A percentile compares a stretch with the other conserved stretches of the same genome.
Conservation (phyloP, 2,797 vertebrate genomes). For the Heteromormyrus szaboi region DNA sequence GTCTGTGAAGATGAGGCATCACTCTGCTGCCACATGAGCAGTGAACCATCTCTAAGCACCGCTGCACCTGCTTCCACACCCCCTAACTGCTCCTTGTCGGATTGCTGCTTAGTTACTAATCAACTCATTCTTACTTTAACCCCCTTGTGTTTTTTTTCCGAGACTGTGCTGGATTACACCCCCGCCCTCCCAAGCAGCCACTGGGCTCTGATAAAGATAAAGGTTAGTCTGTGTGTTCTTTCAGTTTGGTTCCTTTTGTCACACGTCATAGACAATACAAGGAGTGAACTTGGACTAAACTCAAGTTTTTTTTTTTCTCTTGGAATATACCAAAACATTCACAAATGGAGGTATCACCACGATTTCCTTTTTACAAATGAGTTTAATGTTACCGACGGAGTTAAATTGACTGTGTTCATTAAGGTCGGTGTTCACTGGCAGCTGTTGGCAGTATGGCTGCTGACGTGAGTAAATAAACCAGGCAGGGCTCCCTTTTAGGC, state of each 20-base stretch:
- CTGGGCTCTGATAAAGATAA: background rate
- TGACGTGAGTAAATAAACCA: background rate
- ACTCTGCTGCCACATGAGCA: background rate
- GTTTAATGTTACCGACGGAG: background rate
- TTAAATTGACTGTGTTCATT: background rate
- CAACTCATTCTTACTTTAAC: background rate
- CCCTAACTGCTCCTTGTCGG: background rate
- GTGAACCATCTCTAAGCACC: background rate
- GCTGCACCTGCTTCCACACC: background rate
- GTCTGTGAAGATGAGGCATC: background rate
- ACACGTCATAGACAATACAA: background rate
- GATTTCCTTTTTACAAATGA: background rate
- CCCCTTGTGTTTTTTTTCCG: background rate
- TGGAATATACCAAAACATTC: background rate
- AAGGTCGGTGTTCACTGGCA: background rate
- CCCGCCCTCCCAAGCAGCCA: background rate
- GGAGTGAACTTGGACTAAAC: background rate
- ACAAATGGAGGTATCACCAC: background rate
- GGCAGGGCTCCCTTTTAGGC: background rate
- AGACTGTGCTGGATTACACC: background rate
- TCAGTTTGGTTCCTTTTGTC: background rate
- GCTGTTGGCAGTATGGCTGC: background rate
- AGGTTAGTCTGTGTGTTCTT: background rate
- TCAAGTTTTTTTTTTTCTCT: background rate
- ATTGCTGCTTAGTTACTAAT: background rate